Evolutionary conservation across 2,888 invertebrate genomes (phyloP).

Genomic region (Oscheius onirici): DNA sequence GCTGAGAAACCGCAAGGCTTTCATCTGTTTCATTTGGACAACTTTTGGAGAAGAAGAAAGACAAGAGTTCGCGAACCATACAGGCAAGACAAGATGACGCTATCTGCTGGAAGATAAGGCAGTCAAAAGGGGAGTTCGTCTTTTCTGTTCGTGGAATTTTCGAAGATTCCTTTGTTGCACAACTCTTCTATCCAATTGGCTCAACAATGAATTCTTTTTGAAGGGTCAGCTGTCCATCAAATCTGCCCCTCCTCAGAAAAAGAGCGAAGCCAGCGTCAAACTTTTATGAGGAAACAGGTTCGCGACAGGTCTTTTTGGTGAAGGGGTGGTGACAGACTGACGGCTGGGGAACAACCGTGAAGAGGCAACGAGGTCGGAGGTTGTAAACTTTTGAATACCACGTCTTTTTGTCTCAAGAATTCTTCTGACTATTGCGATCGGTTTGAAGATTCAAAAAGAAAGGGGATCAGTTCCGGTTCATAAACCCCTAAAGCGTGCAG

Average conservation of each 20-base stretch:
- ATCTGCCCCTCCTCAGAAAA: not conserved
- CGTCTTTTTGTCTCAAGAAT: not conserved
- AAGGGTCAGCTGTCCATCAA: constrained; percentile 4
- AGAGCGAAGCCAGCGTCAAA: constrained; percentile 29
- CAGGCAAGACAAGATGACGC: not conserved
- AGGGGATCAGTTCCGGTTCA: too few relatives aligned
- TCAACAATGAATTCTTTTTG: too few relatives aligned
- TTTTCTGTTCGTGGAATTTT: not conserved
- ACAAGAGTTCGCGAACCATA: not conserved
- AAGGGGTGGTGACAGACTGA: constrained; percentile 9
- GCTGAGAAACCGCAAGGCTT: not conserved
- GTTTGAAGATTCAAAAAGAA: too few relatives aligned
- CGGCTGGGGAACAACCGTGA: constrained; percentile 8
- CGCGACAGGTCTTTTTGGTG: constrained; percentile 31
- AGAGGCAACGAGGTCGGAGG: not conserved
- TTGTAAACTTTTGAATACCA: too few relatives aligned
- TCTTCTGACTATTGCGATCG: too few relatives aligned
- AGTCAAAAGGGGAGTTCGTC: not conserved
- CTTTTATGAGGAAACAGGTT: constrained; percentile 35
- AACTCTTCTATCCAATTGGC: not conserved
- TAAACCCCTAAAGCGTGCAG: too few relatives aligned
- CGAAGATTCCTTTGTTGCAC: not conserved
- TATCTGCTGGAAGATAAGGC: not conserved
- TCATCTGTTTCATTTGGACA: not conserved
- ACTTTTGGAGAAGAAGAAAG: constrained; percentile 1